Percentiles rank a stretch among this genome's conserved stretches.
Evolutionary conservation across 1,140 invertebrate genomes (phyloP).

Genomic region (Spodoptera litura): DNA sequence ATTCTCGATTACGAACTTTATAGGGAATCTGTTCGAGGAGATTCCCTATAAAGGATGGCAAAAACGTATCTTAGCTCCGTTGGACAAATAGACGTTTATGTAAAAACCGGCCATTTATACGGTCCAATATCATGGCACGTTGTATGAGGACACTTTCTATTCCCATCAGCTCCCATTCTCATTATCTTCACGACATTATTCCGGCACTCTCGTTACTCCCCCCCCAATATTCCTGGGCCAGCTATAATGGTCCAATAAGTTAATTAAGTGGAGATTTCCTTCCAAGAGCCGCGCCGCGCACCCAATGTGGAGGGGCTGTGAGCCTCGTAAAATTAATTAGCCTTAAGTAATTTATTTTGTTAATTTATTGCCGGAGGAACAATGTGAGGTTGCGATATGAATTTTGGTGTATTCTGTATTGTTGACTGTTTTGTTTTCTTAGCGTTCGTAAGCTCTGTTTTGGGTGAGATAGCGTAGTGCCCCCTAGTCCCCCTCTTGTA

Average conservation of each 20-base stretch:
- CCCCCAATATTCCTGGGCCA: slow-evolving; percentile 42
- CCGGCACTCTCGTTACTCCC: not conserved
- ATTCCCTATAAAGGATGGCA: too few species aligned
- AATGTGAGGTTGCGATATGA: slow-evolving; percentile 21
- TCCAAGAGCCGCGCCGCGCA: slow-evolving; percentile 24
- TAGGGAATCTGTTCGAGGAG: too few species aligned
- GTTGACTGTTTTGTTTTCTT: not conserved
- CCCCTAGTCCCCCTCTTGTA: too few species aligned
- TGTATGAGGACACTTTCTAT: slow-evolving; percentile 1
- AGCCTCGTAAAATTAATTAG: slow-evolving; percentile 62
- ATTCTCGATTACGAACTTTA: too few species aligned
- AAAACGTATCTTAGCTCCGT: too few species aligned
- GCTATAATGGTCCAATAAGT: slow-evolving; percentile 60
- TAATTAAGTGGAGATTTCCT: slow-evolving; percentile 61
- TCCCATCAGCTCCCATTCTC: slow-evolving; percentile 20
- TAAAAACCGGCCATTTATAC: too few species aligned
- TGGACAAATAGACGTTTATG: too few species aligned
- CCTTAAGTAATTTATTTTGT: slow-evolving; percentile 61
- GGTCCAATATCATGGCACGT: not conserved
- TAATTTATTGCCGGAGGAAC: slow-evolving; percentile 52
- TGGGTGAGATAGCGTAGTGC: too few species aligned
- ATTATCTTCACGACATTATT: slow-evolving; percentile 29
- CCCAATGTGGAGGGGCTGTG: slow-evolving; percentile 41
- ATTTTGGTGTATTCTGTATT: slow-evolving; percentile 26
- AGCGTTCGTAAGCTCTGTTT: too few species aligned